phyloP scores from a whole-genome alignment of 2,888 invertebrate genomes.

The Physocephala rufipes region DNA sequence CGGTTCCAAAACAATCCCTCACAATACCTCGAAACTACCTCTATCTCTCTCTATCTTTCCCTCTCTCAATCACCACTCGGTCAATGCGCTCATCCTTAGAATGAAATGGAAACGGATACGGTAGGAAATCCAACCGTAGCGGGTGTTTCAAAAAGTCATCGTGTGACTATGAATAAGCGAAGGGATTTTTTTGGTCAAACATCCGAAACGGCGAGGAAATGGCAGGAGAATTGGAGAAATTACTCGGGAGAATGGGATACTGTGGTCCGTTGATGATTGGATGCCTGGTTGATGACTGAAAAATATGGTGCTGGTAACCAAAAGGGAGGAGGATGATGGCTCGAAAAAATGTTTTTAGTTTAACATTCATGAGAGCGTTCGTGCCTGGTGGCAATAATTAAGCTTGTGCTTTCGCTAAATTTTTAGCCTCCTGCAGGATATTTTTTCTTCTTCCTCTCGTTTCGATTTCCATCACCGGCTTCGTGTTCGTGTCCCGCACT shows the following conservation, averaged over 20 bases:
- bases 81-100: slow-evolving; percentile 38
- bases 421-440: slow-evolving; percentile 12
- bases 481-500: background rate
- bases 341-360: slow-evolving; percentile 35
- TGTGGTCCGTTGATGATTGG: background rate
- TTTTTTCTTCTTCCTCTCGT: background rate
- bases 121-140: background rate
- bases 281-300: slow-evolving; percentile 3
- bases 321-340: background rate
- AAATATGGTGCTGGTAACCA: background rate
- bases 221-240: too few species aligned
- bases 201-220: too few species aligned
- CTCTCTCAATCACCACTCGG: too few species aligned
- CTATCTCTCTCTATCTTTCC: too few species aligned
- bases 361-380: slow-evolving; percentile 50
- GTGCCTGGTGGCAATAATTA: slow-evolving; percentile 51
- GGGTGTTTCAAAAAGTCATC: slow-evolving; percentile 4
- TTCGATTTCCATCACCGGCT: background rate
- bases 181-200: too few species aligned
- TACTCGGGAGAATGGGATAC: background rate
- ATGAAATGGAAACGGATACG: too few species aligned
- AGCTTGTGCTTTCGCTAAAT: slow-evolving; percentile 45
- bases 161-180: background rate
- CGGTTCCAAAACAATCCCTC: slow-evolving; percentile 15
- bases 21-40: background rate